Evolutionary conservation across 2,797 vertebrate species (phyloP).

Genomic region (Esox masquinongy): DNA sequence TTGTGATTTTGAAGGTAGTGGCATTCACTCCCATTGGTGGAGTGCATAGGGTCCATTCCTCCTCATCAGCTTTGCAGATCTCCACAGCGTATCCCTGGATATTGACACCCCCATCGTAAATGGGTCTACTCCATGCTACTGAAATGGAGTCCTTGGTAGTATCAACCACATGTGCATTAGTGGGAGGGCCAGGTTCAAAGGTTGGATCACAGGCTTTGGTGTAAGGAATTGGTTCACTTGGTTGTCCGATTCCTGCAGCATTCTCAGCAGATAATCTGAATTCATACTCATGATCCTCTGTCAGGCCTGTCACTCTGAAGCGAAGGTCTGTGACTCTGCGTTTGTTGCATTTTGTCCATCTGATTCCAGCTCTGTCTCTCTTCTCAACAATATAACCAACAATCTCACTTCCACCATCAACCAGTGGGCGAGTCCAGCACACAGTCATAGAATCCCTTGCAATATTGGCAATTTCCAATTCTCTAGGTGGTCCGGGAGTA

Average conservation of each 20-base stretch:
- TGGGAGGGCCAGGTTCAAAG: constrained; percentile 93
- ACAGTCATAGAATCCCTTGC: constrained; percentile 97
- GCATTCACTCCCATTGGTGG: constrained; percentile 85
- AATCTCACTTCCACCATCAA: constrained; percentile 93
- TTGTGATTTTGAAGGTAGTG: constrained; percentile 89
- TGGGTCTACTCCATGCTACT: constrained; percentile 91
- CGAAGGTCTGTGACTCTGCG: constrained; percentile 93
- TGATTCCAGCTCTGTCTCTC: constrained; percentile 92
- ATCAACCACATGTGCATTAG: constrained; percentile 85
- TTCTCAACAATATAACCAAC: constrained; percentile 93
- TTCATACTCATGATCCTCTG: constrained; percentile 98
- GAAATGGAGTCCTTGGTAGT: constrained; percentile 86
- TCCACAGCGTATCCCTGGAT: constrained; percentile 95
- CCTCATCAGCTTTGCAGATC: constrained; percentile 94
- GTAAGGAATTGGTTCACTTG: constrained; percentile 86
- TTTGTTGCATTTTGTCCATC: constrained; percentile 99
- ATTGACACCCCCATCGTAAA: constrained; percentile 96
- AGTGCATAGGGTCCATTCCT: constrained; percentile 93
- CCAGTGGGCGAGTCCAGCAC: constrained; percentile 91
- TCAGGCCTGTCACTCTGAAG: constrained; percentile 92
- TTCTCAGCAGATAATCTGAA: constrained; percentile 97
- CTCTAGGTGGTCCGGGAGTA: constrained; percentile 85
- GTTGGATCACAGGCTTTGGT: constrained; percentile 94
- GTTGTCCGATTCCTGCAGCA: constrained; percentile 89
- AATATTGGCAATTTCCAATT: constrained; percentile 92